A percentile compares a stretch with the other conserved stretches of the same genome.
Evolutionary conservation across 2,888 invertebrate genomes (phyloP).

Genomic region (Chaitophorus viminalis): DNA sequence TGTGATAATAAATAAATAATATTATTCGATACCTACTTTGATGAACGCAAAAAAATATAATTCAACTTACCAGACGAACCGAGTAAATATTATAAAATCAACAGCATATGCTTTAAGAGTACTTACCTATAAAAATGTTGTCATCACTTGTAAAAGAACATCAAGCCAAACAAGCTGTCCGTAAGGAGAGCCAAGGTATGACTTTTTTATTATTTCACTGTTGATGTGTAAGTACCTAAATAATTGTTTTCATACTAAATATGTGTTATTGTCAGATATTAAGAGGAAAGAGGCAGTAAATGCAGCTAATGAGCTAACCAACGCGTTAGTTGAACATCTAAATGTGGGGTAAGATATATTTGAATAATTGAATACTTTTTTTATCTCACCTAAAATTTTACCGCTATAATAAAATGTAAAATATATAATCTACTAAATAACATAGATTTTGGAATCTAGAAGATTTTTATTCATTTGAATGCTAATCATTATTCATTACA

Average conservation of each 20-base stretch:
- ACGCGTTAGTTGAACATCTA: constrained; percentile 94
- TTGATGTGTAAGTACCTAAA: background rate
- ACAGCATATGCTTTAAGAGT: too few species aligned
- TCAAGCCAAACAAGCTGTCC: constrained; percentile 80
- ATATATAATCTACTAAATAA: too few species aligned
- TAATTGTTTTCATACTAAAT: background rate
- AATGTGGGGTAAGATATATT: constrained; percentile 81
- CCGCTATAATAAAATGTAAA: background rate
- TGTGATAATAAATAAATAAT: too few species aligned
- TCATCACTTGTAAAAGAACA: constrained; percentile 89
- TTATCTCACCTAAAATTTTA: too few species aligned
- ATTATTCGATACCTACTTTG: too few species aligned
- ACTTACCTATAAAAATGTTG: constrained; percentile 75
- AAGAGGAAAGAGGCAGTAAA: constrained; percentile 92
- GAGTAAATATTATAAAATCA: too few species aligned
- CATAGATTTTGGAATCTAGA: too few species aligned
- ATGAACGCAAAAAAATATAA: too few species aligned
- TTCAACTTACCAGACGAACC: too few species aligned
- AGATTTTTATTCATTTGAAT: too few species aligned
- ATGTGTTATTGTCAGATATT: constrained; percentile 74
- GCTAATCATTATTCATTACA: too few species aligned
- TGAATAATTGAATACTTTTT: background rate
- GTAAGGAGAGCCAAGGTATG: constrained; percentile 86
- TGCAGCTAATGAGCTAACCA: constrained; percentile 92
- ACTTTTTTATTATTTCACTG: background rate